Conservation (phyloP, 2,888 invertebrate species). For the Liposcelis brunnea region DNA sequence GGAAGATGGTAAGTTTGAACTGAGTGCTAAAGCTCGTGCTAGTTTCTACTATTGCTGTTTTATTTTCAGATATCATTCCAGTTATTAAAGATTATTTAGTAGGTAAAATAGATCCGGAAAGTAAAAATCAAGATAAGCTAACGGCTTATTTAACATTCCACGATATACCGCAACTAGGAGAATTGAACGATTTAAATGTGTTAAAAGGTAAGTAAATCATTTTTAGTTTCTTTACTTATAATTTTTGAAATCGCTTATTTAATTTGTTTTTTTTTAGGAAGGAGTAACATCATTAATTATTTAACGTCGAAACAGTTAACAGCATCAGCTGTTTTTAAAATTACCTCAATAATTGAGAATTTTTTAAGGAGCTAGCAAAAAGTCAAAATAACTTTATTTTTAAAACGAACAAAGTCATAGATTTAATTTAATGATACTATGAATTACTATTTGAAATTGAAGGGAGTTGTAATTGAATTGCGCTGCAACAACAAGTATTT, state of each 20-base stretch:
- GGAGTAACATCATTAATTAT: no score
- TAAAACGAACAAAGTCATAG: no score
- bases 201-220: conserved; percentile 18
- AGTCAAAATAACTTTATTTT: no score
- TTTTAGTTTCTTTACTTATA: not conserved
- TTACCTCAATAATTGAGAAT: no score
- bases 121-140: conserved; percentile 28
- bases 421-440: no score
- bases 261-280: not conserved
- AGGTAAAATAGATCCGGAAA: conserved; percentile 28
- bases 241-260: no score
- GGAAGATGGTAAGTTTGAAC: conserved; percentile 28
- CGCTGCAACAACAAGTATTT: no score
- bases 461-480: no score
- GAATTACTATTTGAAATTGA: no score
- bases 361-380: no score
- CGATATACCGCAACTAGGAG: conserved; percentile 33
- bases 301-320: no score
- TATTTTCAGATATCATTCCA: conserved; percentile 25
- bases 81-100: conserved; percentile 32
- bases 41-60: conserved; percentile 4
- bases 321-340: no score
- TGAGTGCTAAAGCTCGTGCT: not conserved
- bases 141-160: conserved; percentile 38
- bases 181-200: conserved; percentile 17